Percentiles rank a stretch among this genome's conserved stretches.
Evolutionary conservation across 2,113 vertebrate genomes (phyloP).

Genomic region (Arizona elegans): DNA sequence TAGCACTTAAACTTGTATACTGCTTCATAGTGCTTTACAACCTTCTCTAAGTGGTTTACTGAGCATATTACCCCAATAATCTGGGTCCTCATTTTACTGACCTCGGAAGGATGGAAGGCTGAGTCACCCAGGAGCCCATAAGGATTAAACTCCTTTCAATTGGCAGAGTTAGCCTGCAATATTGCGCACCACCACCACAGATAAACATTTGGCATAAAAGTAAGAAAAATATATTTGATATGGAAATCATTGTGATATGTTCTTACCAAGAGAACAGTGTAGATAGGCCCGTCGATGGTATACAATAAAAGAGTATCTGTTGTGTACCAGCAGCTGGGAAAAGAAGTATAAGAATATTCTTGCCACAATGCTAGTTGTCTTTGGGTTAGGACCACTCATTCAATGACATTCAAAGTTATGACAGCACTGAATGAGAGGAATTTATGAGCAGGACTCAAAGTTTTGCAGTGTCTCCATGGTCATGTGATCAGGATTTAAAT

Average conservation of each 20-base stretch:
- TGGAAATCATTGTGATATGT: neutral
- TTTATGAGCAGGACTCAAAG: neutral
- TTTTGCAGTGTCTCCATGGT: neutral
- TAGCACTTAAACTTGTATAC: too few relatives aligned
- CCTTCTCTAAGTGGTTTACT: too few relatives aligned
- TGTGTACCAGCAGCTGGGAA: neutral
- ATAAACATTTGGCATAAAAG: neutral
- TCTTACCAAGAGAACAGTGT: neutral
- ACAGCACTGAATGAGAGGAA: neutral
- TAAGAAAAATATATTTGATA: neutral
- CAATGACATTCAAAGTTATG: neutral
- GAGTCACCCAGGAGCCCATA: too few relatives aligned
- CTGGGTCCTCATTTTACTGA: too few relatives aligned
- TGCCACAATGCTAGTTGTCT: neutral
- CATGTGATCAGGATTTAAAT: neutral
- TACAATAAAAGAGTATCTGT: neutral
- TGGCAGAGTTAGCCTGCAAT: too few relatives aligned
- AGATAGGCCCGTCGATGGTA: neutral
- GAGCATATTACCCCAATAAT: too few relatives aligned
- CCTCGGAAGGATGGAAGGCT: too few relatives aligned
- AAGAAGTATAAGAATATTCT: neutral
- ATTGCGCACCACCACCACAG: neutral
- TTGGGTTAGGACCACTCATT: neutral
- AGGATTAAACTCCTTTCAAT: too few relatives aligned
- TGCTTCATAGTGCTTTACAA: too few relatives aligned